Evolutionary conservation across 2,888 invertebrate genomes (phyloP).

Genomic region (Scaptodrosophila latifasciaeformis): DNA sequence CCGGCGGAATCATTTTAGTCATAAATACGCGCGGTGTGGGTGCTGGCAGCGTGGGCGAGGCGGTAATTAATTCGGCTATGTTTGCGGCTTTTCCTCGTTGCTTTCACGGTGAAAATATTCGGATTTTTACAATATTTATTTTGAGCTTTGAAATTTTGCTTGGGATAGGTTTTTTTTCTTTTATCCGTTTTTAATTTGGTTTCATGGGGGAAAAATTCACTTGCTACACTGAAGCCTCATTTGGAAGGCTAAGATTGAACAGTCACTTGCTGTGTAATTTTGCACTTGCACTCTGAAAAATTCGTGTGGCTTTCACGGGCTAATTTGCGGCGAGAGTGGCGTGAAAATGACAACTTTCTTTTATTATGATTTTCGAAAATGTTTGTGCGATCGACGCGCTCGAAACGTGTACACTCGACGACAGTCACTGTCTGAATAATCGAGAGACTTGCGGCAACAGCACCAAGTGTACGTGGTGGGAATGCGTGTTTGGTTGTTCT

Average conservation of each 20-base stretch:
- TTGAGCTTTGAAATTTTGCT: neutral
- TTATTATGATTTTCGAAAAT: neutral
- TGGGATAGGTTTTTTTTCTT: conserved; percentile 4
- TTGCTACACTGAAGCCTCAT: conserved; percentile 41
- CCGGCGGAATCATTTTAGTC: conserved; percentile 92
- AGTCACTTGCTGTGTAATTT: conserved; percentile 8
- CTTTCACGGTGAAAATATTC: conserved; percentile 1
- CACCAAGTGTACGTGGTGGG: conserved; percentile 68
- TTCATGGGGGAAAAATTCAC: neutral
- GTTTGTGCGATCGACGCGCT: conserved; percentile 57
- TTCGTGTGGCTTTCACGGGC: neutral
- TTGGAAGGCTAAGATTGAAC: conserved; percentile 23
- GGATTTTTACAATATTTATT: neutral
- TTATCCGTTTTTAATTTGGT: too few species aligned
- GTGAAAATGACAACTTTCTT: conserved; percentile 40
- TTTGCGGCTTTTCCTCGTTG: conserved; percentile 46
- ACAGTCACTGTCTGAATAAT: conserved; percentile 74
- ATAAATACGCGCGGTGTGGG: conserved; percentile 69
- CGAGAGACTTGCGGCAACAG: conserved; percentile 53
- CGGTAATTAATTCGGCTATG: conserved; percentile 60
- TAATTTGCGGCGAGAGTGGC: conserved; percentile 5
- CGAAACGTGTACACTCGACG: conserved; percentile 72
- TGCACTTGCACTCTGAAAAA: conserved; percentile 15
- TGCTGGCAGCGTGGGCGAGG: conserved; percentile 40
- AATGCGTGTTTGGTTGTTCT: conserved; percentile 35